Base-by-base conservation (phyloP, 2,113 vertebrate species). In the Brachirus orientalis region DNA sequence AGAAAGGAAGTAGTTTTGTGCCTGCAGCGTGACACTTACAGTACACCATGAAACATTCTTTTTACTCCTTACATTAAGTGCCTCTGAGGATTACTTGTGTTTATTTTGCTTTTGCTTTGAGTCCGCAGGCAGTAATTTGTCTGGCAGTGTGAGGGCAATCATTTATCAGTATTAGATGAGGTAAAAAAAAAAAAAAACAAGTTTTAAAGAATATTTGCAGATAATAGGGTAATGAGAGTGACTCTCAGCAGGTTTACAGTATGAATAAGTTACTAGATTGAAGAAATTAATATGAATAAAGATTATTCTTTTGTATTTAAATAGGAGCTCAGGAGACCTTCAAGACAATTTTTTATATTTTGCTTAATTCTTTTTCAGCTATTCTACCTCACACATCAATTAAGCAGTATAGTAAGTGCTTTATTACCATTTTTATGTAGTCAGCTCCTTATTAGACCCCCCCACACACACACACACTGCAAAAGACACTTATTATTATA, bases 401-500 rank as follows among this genome's bases (percentile, higher is more conserved):
- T 12, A 44, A 58, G 3, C 11, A 53, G n/a, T 28, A 46, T 8
- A 57, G 36, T 8, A 22, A 8, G 28, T 51, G 36, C 48, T 20
- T 41, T 37, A n/a, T n/a, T n/a, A n/a, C n/a, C 8, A n/a, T 44
- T 36, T 62, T 67, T 64, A 47, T 12, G 12, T 54, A 22, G 50
- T 73, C 50, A 28, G 33, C 20, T 14, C 66, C 47, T 63, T 58
- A 60, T 68, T 57, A 54, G 44, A 18, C 71, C 62, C 47, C 7
- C 41, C 12, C 50, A 50, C 20, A 52, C 22, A 18, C 19, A 46
- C 54, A 40, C 40, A 52, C 33, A 10, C 53, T 41, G 10, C 46
- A 40, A 85, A 73, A 77, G 48, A 56, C 58, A 71, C 69, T 87
- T 87, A n/a, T n/a, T n/a, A n/a, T n/a, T n/a, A n/a, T n/a, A 38